Evolutionary conservation across 2,888 invertebrate genomes (phyloP), one percentile per base, ranked within the genome.

Genomic region (Pseudanteris insignis): DNA sequence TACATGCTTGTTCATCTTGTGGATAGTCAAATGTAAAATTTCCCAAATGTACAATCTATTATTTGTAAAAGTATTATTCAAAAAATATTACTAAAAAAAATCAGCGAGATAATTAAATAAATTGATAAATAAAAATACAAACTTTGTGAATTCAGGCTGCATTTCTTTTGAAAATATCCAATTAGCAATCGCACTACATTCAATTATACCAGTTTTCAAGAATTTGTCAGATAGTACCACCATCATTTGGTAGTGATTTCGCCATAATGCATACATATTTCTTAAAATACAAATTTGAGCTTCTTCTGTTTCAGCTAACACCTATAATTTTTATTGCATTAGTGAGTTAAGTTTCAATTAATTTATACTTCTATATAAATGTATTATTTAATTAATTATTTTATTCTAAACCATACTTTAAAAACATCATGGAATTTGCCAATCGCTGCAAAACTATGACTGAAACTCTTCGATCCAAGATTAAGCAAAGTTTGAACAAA

Each of bases 401-500:
- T 8, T 21, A 38, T 32, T 24, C 26, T 33, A 18, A 10, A 18
- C 40, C 33, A 33, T 69, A 91, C 92, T 85, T 93, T 92, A 73
- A 94, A 92, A 1, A 94, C 94, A 76, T 90, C 88, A 81, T 92
- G 92, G 74, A 92, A 98, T 84, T 97, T 98, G 29, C 96, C 94
- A 65, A 99, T 92, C n/a, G 96, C 98, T 3, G 98, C 96, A 81
- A 98, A 97, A 70, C 96, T 94, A 77, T 99, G 99, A 57, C 96
- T 96, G 79, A 98, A 96, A 69, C 97, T 96, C 81, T 98, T 99
- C 40, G 92, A 92, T 24, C 96, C 98, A 53, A 97, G 84, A 78
- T 94, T 92, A 2, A 99, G 84, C 40, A 99, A 80, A 0, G 95
- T 95, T 76, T 96, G 95, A n/a, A 95, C 93, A 76, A 97, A 97